Conservation (phyloP, 2,888 invertebrate genomes). For the Mythimna lalbum region DNA sequence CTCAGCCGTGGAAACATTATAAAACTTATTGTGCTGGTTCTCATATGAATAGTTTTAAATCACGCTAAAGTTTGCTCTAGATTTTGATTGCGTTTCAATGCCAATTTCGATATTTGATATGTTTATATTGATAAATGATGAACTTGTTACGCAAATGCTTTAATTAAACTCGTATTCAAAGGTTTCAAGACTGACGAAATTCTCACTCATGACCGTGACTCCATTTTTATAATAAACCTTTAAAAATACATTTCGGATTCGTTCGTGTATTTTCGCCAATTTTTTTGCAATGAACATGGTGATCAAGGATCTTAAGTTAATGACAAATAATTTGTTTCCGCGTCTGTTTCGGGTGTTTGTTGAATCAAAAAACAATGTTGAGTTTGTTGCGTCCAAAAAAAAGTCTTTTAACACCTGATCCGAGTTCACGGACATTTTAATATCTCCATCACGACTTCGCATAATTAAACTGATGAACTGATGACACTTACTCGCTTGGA, state of each 20-base stretch:
- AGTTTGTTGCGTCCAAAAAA: conserved; percentile 52
- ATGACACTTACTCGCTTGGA: conserved; percentile 62
- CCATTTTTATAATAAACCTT: conserved; percentile 26
- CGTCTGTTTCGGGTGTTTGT: conserved; percentile 69
- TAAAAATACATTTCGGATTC: conserved; percentile 20
- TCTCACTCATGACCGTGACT: conserved; percentile 39
- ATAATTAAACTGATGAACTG: conserved; percentile 72
- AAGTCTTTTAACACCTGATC: conserved; percentile 66
- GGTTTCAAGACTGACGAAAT: conserved; percentile 28
- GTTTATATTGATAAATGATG: not conserved
- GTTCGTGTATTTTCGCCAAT: conserved; percentile 41
- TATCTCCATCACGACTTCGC: conserved; percentile 76
- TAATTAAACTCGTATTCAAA: conserved; percentile 17
- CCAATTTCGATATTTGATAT: not conserved
- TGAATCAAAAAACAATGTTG: conserved; percentile 62
- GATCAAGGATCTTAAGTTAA: conserved; percentile 63
- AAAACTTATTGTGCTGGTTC: no score
- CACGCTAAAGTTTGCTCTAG: conserved; percentile 14
- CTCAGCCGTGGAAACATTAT: no score
- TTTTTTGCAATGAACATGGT: conserved; percentile 43
- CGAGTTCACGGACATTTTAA: conserved; percentile 73
- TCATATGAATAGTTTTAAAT: not conserved
- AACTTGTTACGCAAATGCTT: conserved; percentile 7
- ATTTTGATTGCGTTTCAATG: conserved; percentile 5
- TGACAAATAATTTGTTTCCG: conserved; percentile 69